phyloP scores from a whole-genome alignment of 2,113 vertebrate genomes.

The Brienomyrus longianalis region DNA sequence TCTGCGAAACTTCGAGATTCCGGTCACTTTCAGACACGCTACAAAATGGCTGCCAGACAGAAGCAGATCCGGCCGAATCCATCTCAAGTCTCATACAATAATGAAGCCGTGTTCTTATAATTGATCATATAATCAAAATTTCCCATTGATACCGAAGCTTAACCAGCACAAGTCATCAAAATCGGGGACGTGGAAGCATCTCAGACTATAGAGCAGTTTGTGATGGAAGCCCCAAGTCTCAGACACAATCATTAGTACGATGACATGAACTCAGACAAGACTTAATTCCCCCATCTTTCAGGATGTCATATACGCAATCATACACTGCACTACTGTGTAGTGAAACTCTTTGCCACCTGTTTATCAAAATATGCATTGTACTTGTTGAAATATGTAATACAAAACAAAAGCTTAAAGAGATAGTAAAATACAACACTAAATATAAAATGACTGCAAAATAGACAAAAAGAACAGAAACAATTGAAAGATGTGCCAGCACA shows the following conservation, averaged over 20 bases:
- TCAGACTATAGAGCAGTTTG: not conserved
- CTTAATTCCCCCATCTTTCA: not conserved
- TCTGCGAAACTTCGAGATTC: conserved; percentile 20
- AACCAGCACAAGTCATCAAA: not conserved
- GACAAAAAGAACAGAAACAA: not conserved
- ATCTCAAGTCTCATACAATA: not conserved
- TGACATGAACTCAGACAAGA: not conserved
- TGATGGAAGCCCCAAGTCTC: not conserved
- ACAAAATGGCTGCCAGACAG: conserved; percentile 42
- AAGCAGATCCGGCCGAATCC: not conserved
- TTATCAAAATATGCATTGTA: not conserved
- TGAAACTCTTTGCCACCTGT: not conserved
- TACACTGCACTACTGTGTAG: not conserved
- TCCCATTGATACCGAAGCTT: not conserved
- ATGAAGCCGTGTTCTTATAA: not conserved
- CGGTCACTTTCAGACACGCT: conserved; percentile 17
- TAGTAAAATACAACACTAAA: not conserved
- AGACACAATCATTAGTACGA: not conserved
- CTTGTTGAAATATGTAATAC: not conserved
- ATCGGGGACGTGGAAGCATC: not conserved
- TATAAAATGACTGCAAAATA: not conserved
- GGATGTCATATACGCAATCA: not conserved
- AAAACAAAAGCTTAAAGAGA: not conserved
- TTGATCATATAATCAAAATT: not conserved
- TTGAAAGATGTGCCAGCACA: not conserved